Base-by-base conservation (phyloP, 2,888 invertebrate genomes). In the Automeris io region DNA sequence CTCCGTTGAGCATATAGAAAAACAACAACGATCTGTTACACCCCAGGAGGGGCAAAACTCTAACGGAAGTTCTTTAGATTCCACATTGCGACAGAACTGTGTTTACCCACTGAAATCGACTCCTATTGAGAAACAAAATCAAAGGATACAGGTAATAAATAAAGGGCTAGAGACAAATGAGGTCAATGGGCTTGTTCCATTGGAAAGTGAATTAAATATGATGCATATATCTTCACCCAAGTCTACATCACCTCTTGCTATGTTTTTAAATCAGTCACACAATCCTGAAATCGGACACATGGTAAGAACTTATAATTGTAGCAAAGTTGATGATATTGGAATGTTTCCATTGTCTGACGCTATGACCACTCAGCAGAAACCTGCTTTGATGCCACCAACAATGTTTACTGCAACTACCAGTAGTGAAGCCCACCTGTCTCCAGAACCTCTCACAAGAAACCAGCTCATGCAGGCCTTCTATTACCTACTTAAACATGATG, bases 391-490 rank as follows among this genome's bases (percentile, higher is more conserved):
- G 91, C 94, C 95, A 4, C 95, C 95, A 0, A 93, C 93, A 35
- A 95, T 95, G 95, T 95, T 95, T 63, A 91, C 92, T 21, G 88
- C 91, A 11, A 87, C 90, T 29, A 87, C 87, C 71, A 56, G 88
- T 61, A 52, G 78, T 64, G 59, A 88, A 53, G 47, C 81, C 57
- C 74, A 69, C 43, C 65, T 68, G 19, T 56, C 78, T 5, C 86
- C 91, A 1, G 93, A 95, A 70, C 94, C 95, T 9, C 88, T 97
- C 35, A 96, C 95, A 31, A 92, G 92, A 71, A 93, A 94, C 66
- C 97, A 97, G 72, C 88, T 97, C 43, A 91, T 95, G 22, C 96
- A 97, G 82, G 96, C 97, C 18, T 91, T 97, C 64, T 91, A 93
- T 57, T 93, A 96, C 81, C 88, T 97, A 41, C 87, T 97, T 41